Evolutionary conservation across 2,113 vertebrate genomes (phyloP).

Genomic region (Trogon melanurus): DNA sequence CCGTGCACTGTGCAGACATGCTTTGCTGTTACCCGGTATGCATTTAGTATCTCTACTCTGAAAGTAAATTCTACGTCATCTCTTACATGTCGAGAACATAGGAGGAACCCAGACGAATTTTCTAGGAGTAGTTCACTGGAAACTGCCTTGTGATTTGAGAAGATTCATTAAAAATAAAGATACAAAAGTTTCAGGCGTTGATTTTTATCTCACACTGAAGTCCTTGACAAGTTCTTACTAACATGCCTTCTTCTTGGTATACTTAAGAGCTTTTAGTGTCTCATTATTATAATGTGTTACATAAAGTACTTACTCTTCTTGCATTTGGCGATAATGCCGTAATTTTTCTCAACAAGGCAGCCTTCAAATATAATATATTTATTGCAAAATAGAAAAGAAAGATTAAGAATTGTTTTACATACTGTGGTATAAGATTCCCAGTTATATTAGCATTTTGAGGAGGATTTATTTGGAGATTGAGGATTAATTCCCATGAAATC

Average conservation of each 20-base stretch:
- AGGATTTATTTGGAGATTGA: conserved; percentile 68
- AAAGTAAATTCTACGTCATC: neutral
- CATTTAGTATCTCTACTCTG: neutral
- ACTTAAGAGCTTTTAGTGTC: neutral
- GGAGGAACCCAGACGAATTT: neutral
- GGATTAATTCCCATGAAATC: conserved; percentile 77
- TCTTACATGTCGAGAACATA: neutral
- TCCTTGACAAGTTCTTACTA: conserved; percentile 8
- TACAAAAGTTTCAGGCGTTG: neutral
- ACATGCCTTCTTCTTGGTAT: neutral
- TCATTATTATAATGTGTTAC: neutral
- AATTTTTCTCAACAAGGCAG: conserved; percentile 45
- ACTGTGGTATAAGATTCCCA: conserved; percentile 44
- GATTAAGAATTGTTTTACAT: conserved; percentile 52
- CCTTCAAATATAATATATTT: conserved; percentile 51
- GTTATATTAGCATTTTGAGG: conserved; percentile 73
- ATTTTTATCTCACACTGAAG: neutral
- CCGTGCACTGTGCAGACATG: neutral
- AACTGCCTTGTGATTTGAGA: neutral
- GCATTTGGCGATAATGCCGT: neutral
- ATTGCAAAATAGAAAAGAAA: conserved; percentile 19
- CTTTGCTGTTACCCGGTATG: neutral
- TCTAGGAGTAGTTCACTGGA: neutral
- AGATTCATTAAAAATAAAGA: neutral
- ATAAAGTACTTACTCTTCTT: conserved; percentile 34